phyloP scores from a whole-genome alignment of 2,113 vertebrate species.

The Trochalopteron elliotii region DNA sequence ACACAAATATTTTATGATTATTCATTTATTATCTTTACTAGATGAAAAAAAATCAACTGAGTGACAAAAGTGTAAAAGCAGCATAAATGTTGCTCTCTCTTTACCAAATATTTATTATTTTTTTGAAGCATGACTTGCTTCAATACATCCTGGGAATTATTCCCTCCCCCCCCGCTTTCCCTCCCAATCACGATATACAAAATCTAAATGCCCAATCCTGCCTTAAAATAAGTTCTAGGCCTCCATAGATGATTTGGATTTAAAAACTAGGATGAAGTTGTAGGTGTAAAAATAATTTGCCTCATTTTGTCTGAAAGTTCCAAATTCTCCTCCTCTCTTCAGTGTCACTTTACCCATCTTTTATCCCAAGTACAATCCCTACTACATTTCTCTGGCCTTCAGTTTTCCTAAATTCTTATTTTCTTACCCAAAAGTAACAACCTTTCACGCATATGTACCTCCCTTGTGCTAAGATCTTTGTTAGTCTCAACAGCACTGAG shows the following conservation, averaged over 20 bases:
- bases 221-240: neutral
- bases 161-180: neutral
- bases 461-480: neutral
- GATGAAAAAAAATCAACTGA: neutral
- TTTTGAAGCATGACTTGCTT: conserved; percentile 26
- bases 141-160: neutral
- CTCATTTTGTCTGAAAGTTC: neutral
- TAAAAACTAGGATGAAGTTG: neutral
- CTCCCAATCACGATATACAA: neutral
- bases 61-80: conserved; percentile 29
- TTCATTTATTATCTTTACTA: conserved; percentile 44
- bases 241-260: neutral
- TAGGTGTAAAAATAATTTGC: neutral
- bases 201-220: neutral
- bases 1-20: conserved; percentile 52
- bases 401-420: neutral
- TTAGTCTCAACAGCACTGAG: neutral
- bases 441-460: neutral
- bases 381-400: neutral
- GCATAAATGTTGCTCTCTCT: conserved; percentile 34
- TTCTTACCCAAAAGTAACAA: neutral
- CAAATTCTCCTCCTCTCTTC: neutral
- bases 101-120: conserved; percentile 36
- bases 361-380: neutral
- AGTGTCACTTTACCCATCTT: neutral